A percentile compares a stretch with the other conserved stretches of the same genome.
Evolutionary conservation across 2,113 vertebrate species (phyloP).

Genomic region (Sinocyclocheilus rhinocerous): DNA sequence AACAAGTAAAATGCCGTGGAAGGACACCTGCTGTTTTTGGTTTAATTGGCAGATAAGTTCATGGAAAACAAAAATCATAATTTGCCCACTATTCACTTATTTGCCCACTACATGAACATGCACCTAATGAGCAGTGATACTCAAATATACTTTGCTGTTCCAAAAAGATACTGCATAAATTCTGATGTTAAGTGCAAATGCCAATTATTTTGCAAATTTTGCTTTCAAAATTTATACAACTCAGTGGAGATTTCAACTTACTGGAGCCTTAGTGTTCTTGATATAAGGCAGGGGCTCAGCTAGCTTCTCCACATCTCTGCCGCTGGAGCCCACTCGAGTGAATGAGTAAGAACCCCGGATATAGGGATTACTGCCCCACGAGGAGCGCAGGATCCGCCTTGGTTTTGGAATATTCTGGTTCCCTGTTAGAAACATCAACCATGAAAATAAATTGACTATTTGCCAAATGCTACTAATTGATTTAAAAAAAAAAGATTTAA

Average conservation of each 20-base stretch:
- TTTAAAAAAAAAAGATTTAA: background rate
- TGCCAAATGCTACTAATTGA: background rate
- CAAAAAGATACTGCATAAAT: background rate
- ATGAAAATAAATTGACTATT: background rate
- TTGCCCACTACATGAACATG: background rate
- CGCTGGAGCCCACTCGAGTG: constrained; percentile 94
- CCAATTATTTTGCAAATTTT: background rate
- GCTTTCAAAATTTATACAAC: no score
- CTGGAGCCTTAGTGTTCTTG: constrained; percentile 91
- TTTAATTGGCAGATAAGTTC: background rate
- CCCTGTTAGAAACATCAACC: constrained; percentile 71
- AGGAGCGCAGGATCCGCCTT: constrained; percentile 90
- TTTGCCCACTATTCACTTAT: no score
- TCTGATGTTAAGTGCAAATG: background rate
- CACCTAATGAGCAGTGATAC: background rate
- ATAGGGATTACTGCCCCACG: constrained; percentile 93
- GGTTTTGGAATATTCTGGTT: constrained; percentile 98
- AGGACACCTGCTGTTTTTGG: background rate
- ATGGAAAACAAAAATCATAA: background rate
- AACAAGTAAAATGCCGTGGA: background rate
- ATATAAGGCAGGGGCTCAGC: constrained; percentile 92
- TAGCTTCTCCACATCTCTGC: constrained; percentile 90
- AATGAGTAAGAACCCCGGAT: constrained; percentile 97
- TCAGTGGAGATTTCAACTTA: constrained; percentile 57
- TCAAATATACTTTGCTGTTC: background rate